Evolutionary conservation across 2,797 vertebrate genomes (phyloP).

Genomic region (Poliocrania exsul): DNA sequence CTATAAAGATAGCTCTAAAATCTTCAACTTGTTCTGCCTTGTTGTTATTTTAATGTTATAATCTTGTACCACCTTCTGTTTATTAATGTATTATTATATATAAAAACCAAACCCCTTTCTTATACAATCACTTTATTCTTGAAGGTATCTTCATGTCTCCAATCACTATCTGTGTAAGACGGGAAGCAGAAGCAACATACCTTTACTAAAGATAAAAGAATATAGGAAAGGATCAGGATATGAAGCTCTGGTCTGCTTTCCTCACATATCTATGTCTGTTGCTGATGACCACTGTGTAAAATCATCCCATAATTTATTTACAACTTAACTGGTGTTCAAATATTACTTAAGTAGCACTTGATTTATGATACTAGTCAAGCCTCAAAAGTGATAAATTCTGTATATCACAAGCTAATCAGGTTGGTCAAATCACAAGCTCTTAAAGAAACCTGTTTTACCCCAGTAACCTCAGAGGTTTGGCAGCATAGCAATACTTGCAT

Average conservation of each 20-base stretch:
- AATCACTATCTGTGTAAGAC: neutral
- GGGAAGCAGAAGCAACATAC: neutral
- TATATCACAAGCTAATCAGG: neutral
- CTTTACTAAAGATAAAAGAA: neutral
- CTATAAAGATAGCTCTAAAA: neutral
- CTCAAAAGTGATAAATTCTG: neutral
- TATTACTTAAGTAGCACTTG: neutral
- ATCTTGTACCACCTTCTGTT: neutral
- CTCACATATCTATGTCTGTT: neutral
- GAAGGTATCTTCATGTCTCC: neutral
- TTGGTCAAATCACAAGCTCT: neutral
- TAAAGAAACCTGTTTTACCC: neutral
- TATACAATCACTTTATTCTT: neutral
- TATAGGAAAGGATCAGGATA: neutral
- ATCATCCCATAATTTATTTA: neutral
- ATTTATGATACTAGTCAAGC: neutral
- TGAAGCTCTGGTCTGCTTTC: neutral
- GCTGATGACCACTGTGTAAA: neutral
- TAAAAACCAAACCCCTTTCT: neutral
- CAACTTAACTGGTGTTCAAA: neutral
- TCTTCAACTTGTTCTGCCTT: neutral
- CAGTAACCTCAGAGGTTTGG: neutral
- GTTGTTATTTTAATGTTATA: neutral
- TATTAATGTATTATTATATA: neutral
- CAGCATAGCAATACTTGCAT: neutral